Percentiles rank a stretch among this genome's conserved stretches.
Evolutionary conservation across 2,113 vertebrate species (phyloP).

Genomic region (Pholis gunnellus): DNA sequence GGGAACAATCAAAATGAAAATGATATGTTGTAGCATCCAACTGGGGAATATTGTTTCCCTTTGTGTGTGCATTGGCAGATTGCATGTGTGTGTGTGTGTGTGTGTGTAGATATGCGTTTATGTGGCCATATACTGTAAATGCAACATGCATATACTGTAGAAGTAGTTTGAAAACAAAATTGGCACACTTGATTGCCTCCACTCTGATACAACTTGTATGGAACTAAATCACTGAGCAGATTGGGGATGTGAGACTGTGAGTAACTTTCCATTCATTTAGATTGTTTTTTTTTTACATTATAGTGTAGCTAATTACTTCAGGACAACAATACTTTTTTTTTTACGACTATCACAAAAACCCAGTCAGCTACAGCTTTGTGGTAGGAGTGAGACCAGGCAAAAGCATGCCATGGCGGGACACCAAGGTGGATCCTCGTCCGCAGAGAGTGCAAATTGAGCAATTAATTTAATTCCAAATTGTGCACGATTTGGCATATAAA

Average conservation of each 20-base stretch:
- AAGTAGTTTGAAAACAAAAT: not conserved
- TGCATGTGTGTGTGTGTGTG: not conserved
- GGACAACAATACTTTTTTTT: too few relatives aligned
- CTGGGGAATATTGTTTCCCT: constrained; percentile 18
- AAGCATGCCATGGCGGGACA: not conserved
- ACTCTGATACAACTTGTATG: not conserved
- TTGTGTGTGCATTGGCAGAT: constrained; percentile 13
- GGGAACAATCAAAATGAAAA: constrained; percentile 56
- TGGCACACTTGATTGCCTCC: not conserved
- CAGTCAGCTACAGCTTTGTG: not conserved
- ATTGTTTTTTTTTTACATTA: not conserved
- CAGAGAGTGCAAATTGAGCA: not conserved
- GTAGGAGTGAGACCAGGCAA: not conserved
- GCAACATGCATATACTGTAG: not conserved
- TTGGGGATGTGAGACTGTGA: not conserved
- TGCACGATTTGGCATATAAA: not conserved
- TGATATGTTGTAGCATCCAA: constrained; percentile 22
- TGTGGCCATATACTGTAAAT: not conserved
- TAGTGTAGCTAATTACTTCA: not conserved
- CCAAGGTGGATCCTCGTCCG: not conserved
- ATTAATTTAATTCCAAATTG: not conserved
- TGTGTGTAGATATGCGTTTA: not conserved
- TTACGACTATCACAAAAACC: not conserved
- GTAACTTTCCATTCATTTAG: too few relatives aligned
- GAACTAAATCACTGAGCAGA: not conserved